These are phyloP conservation scores for Phthorimaea operculella DNA, from an alignment of 1,140 invertebrate genomes.

Conservation along the genomic window DNA sequence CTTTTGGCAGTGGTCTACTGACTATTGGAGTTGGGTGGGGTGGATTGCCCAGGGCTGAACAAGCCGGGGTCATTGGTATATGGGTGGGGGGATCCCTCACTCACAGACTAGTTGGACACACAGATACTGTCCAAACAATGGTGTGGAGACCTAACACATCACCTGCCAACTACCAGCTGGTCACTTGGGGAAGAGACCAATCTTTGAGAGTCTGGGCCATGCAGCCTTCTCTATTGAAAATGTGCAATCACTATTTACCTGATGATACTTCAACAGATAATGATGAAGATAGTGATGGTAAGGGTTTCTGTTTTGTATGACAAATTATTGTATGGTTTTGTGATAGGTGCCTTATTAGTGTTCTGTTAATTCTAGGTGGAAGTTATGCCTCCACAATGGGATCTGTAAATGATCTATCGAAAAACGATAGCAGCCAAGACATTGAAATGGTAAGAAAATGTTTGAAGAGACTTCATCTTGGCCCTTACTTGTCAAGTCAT, in stretches of 20 bases:
- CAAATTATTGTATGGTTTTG: no score
- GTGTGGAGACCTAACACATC: constrained; percentile 83
- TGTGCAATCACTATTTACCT: constrained; percentile 70
- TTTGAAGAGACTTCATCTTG: background rate
- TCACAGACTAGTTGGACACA: constrained; percentile 85
- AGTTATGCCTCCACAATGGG: constrained; percentile 59
- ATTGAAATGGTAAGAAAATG: constrained; percentile 49
- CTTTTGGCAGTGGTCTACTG: constrained; percentile 91
- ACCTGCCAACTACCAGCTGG: constrained; percentile 82
- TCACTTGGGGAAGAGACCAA: constrained; percentile 96
- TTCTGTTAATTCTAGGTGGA: constrained; percentile 30
- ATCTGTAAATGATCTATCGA: constrained; percentile 47
- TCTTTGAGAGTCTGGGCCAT: constrained; percentile 91
- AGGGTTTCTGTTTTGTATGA: constrained; percentile 13
- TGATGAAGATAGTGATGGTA: constrained; percentile 59
- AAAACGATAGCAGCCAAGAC: constrained; percentile 48
- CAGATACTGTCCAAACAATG: constrained; percentile 94
- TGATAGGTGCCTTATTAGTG: constrained; percentile 5
- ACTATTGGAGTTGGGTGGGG: constrained; percentile 77
- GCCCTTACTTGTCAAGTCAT: background rate
- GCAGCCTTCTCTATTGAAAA: constrained; percentile 83
- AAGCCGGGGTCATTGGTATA: constrained; percentile 62
- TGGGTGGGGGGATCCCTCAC: constrained; percentile 59
- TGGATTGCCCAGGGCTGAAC: constrained; percentile 59
- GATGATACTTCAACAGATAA: constrained; percentile 62